These are phyloP conservation scores for Euplexia lucipara DNA, from an alignment of 2,888 invertebrate genomes.

Conservation along the genomic window DNA sequence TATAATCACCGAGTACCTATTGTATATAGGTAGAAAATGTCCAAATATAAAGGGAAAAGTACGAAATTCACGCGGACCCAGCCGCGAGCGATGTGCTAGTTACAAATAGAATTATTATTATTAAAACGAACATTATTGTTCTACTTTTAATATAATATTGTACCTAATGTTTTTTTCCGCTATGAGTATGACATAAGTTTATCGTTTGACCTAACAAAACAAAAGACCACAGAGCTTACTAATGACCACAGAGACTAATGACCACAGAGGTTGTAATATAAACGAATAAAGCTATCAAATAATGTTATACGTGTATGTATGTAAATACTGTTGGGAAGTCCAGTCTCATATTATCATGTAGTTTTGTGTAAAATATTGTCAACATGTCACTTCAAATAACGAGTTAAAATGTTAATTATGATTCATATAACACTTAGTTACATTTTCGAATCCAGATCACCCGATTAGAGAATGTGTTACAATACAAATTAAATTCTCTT, in stretches of 20 bases:
- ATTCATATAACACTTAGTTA: conserved; percentile 7
- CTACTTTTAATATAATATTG: conserved; percentile 5
- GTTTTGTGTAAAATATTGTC: neutral
- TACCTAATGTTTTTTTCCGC: conserved; percentile 24
- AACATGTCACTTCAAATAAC: conserved; percentile 8
- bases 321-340: conserved; percentile 14
- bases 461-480: conserved; percentile 62
- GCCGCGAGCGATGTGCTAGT: no score
- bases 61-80: no score
- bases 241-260: conserved; percentile 13
- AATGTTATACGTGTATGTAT: neutral
- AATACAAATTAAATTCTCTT: conserved; percentile 50
- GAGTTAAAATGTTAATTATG: conserved; percentile 22
- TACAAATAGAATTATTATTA: conserved; percentile 9
- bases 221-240: conserved; percentile 31
- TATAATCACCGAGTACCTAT: no score
- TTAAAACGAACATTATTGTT: conserved; percentile 7
- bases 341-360: neutral
- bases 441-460: conserved; percentile 53
- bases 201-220: conserved; percentile 19
- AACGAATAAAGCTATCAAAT: neutral
- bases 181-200: conserved; percentile 28
- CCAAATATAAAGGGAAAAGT: no score
- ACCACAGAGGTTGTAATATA: conserved; percentile 11
- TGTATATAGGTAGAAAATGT: no score